Evolutionary conservation across 2,888 invertebrate species (phyloP), one percentile per base, ranked within the genome.

Genomic region (Boloria selene): DNA sequence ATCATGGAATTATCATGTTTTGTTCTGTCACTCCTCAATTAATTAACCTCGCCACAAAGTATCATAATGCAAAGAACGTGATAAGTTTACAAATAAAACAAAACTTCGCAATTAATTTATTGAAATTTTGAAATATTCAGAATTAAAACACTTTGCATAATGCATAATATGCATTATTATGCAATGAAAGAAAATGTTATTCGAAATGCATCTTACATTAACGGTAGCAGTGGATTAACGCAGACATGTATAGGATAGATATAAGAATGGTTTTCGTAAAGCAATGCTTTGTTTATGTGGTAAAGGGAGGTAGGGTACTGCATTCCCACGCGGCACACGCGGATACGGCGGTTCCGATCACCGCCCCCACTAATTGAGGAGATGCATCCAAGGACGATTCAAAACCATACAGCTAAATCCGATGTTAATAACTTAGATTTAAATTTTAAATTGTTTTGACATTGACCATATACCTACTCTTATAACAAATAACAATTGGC

Each of bases 281-380:
- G 69, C 51, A 60, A 71, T 70, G 75, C 70, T 73, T 75, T 72
- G 73, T 78, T 74, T 72, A 78, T 75, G 77, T 74, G 74, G 77
- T 76, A 82, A 81, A 82, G 79, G 81, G 83, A 81, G 80, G 76
- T 78, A 76, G 75, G 74, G 72, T 75, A 79, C 81, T 81, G 79
- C 76, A 84, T 89, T 89, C 88, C 87, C 88, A 88, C 88, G 77
- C 83, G 63, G 64, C 77, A 81, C 83, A 83, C 83, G 79, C 84
- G 86, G 86, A 85, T 85, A 84, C 75, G 80, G 75, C 83, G 82
- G 90, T 90, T 89, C 89, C 88, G 84, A 88, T 86, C 88, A 81
- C 86, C 85, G 88, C 84, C 78, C 83, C 80, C 85, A 77, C 87
- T 90, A 90, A 90, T 90, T 89, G 88, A 83, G 76, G 77, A 81